phyloP scores from a whole-genome alignment of 2,797 vertebrate species.

The Leontocebus nigricollis region DNA sequence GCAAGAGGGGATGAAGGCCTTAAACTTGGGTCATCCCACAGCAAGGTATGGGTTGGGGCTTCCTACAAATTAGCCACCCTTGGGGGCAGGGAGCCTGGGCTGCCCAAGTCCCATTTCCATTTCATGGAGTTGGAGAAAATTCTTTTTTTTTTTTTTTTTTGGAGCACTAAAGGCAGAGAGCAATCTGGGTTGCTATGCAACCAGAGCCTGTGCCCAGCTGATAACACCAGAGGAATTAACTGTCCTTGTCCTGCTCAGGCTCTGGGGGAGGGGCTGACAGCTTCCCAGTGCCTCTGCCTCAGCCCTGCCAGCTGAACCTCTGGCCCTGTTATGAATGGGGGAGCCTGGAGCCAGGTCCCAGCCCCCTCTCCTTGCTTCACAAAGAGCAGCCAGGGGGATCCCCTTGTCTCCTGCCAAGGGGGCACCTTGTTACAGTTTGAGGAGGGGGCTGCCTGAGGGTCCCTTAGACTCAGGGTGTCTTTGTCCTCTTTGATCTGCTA shows the following conservation, averaged over 20 bases:
- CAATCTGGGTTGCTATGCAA: constrained; percentile 95
- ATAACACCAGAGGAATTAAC: constrained; percentile 92
- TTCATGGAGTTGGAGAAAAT: constrained; percentile 81
- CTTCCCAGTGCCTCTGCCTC: constrained; percentile 72
- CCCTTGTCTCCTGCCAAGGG: background rate
- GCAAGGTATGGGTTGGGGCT: background rate
- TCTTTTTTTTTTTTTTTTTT: constrained; percentile 65
- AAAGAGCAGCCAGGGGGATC: background rate
- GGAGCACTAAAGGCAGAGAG: constrained; percentile 76
- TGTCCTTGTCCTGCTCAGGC: constrained; percentile 87
- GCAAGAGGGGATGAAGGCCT: background rate
- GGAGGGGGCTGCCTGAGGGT: background rate
- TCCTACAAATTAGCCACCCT: background rate
- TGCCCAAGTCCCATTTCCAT: constrained; percentile 66
- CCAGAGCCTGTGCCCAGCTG: constrained; percentile 92
- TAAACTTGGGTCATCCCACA: background rate
- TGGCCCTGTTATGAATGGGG: background rate
- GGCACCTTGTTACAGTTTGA: background rate
- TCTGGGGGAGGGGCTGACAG: constrained; percentile 83
- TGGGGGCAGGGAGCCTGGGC: background rate
- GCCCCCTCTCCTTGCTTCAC: background rate
- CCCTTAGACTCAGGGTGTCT: background rate
- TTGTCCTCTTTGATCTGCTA: constrained; percentile 47
- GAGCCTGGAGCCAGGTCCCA: constrained; percentile 57
- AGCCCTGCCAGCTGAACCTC: constrained; percentile 60